Percentiles rank a stretch among this genome's conserved stretches.
Conservation (phyloP, 53 echinoderm and acorn worm genomes). For the Echinarachnius parma region DNA sequence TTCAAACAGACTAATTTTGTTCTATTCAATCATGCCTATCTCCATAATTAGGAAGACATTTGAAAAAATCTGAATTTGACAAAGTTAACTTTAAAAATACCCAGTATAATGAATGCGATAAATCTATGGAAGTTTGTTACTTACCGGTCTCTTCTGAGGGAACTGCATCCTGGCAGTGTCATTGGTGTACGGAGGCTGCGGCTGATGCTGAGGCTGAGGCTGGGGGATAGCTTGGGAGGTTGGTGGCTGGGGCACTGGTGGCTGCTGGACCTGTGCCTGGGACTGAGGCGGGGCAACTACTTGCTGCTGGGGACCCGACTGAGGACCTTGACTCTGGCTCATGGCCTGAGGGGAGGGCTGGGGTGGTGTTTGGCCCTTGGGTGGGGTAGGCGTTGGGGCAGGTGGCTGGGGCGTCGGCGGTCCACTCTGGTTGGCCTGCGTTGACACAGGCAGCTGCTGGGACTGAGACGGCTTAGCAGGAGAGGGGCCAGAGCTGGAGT, state of each 20-base stretch:
- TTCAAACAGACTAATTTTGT: no score
- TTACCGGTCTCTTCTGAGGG: conserved; percentile 96
- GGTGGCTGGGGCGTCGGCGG: conserved; percentile 29
- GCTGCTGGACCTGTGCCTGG: conserved; percentile 20
- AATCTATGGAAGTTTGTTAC: no score
- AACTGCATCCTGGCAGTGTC: conserved; percentile 75
- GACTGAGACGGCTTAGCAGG: conserved; percentile 44
- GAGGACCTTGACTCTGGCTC: no score
- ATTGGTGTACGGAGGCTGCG: conserved; percentile 49
- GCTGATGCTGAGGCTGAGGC: conserved; percentile 34
- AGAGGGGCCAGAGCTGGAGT: conserved; percentile 31
- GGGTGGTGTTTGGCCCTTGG: conserved; percentile 46
- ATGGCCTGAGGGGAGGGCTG: conserved; percentile 45
- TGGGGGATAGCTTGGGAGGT: background rate
- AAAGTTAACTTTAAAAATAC: no score
- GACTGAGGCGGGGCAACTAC: conserved; percentile 29
- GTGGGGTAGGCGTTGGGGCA: conserved; percentile 34
- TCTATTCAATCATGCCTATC: no score
- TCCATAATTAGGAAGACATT: no score
- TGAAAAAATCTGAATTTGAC: no score
- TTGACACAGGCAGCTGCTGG: conserved; percentile 26
- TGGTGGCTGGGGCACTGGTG: conserved; percentile 22
- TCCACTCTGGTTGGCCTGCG: conserved; percentile 37
- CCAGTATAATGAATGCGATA: no score
- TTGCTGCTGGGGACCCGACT: conserved; percentile 33